Evolutionary conservation across 2,888 invertebrate species (phyloP), one percentile per base, ranked within the genome.

Genomic region (Meiosimyza decipiens): DNA sequence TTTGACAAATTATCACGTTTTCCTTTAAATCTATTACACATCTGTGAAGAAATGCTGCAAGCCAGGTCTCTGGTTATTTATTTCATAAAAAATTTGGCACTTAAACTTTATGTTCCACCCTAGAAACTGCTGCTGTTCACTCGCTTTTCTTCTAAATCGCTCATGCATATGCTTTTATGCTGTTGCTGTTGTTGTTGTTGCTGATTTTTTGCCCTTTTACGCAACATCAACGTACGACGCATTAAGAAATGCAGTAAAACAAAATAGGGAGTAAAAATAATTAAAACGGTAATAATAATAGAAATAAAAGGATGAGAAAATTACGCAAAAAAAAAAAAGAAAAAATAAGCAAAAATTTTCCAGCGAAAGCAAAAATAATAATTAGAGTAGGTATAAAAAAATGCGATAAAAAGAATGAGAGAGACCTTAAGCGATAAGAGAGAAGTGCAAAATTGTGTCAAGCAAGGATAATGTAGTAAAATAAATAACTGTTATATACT

Each of bases 391-490:
- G 40, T 9, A 40, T 40, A 40, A 40, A 40, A 40, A 40, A 28
- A 57, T 57, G 57, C 57, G 28, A 28, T 57, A 57, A 57, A 28
- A 18, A 40, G 40, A 40, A 40, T 9, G 40, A 9, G 9, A 22
- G 22, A 40, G 40, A 40, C 9, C 40, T 40, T 7, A 28, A 57
- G 57, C 57, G 57, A 28, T 16, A n/a, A 62, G 16, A n/a, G n/a
- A n/a, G 40, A 62, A 62, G 60, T 62, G 60, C n/a, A 62, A 62
- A 62, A 62, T 40, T 22, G 60, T 62, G 60, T 62, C 60, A 40
- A 62, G 60, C 60, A 33, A 62, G 60, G 60, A 62, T 62, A 62
- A 62, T 62, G 40, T 62, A 40, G 40, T 62, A 62, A 62, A 62
- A 47, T n/a, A 40, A 62, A n/a, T n/a, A 62, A 59, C 40, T 40